Evolutionary conservation across 2,888 invertebrate genomes (phyloP).

Genomic region (Chrysotoxum bicinctum): DNA sequence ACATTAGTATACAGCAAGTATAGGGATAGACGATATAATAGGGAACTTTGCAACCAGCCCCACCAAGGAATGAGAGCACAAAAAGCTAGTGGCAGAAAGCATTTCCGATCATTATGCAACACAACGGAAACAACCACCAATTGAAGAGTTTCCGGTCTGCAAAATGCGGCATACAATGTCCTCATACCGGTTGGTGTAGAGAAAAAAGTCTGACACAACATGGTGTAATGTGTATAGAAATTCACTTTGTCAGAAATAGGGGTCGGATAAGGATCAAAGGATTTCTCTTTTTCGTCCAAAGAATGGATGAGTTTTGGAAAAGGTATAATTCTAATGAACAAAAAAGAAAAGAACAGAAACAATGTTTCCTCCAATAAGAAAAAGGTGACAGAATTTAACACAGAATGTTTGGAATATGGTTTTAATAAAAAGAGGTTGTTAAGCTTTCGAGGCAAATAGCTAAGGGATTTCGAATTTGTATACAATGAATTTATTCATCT

Average conservation of each 20-base stretch:
- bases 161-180: slow-evolving; percentile 66
- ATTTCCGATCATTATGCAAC: slow-evolving; percentile 80
- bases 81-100: slow-evolving; percentile 75
- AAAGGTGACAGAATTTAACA: slow-evolving; percentile 1
- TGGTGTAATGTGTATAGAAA: slow-evolving; percentile 35
- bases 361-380: background rate
- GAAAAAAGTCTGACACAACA: slow-evolving; percentile 46
- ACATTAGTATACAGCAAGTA: background rate
- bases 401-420: background rate
- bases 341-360: background rate
- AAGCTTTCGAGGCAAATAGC: background rate
- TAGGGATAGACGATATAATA: background rate
- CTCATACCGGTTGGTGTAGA: slow-evolving; percentile 1
- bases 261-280: slow-evolving; percentile 68
- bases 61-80: slow-evolving; percentile 23
- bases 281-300: slow-evolving; percentile 24
- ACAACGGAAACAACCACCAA: slow-evolving; percentile 81
- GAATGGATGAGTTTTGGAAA: slow-evolving; percentile 46
- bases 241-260: slow-evolving; percentile 62
- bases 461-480: too few relatives aligned
- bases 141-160: slow-evolving; percentile 79
- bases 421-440: background rate
- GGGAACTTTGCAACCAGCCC: background rate
- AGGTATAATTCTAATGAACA: slow-evolving; percentile 29
- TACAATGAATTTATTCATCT: too few relatives aligned